These are phyloP conservation scores for Brachypalpus laphriformis DNA, from an alignment of 2,888 invertebrate genomes.

Conservation along the genomic window DNA sequence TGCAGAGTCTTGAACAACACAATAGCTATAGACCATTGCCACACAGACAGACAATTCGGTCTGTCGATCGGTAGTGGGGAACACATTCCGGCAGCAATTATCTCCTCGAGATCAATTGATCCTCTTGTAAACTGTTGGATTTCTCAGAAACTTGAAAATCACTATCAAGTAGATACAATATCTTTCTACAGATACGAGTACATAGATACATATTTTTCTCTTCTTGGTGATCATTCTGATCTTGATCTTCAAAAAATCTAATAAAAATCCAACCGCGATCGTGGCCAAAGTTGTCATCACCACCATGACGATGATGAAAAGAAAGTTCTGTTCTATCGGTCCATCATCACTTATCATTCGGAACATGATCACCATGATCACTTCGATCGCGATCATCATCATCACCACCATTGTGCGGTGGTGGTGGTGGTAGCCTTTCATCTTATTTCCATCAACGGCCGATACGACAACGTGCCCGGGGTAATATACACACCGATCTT, in stretches of 20 bases:
- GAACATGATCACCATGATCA: constrained; percentile 7
- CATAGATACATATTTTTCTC: background rate
- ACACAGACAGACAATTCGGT: constrained; percentile 44
- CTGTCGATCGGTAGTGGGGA: background rate
- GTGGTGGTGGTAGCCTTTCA: constrained; percentile 44
- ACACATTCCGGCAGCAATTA: constrained; percentile 59
- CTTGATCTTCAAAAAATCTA: constrained; percentile 30
- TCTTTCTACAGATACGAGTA: background rate
- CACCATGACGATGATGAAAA: background rate
- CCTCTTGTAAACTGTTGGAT: constrained; percentile 55
- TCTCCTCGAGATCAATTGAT: constrained; percentile 69
- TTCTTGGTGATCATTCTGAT: constrained; percentile 25
- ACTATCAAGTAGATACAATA: constrained; percentile 42
- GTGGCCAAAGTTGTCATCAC: constrained; percentile 25
- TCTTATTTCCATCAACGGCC: constrained; percentile 31
- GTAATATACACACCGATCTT: constrained; percentile 16
- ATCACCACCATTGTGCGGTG: constrained; percentile 9
- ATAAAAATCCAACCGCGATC: constrained; percentile 5
- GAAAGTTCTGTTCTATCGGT: constrained; percentile 23
- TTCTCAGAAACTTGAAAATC: constrained; percentile 62
- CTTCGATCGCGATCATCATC: constrained; percentile 9
- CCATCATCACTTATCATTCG: constrained; percentile 13
- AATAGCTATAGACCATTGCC: constrained; percentile 45
- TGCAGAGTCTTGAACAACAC: constrained; percentile 18
- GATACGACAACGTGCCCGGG: constrained; percentile 11